phyloP scores from a whole-genome alignment of 2,113 vertebrate genomes.

The Podiceps cristatus region DNA sequence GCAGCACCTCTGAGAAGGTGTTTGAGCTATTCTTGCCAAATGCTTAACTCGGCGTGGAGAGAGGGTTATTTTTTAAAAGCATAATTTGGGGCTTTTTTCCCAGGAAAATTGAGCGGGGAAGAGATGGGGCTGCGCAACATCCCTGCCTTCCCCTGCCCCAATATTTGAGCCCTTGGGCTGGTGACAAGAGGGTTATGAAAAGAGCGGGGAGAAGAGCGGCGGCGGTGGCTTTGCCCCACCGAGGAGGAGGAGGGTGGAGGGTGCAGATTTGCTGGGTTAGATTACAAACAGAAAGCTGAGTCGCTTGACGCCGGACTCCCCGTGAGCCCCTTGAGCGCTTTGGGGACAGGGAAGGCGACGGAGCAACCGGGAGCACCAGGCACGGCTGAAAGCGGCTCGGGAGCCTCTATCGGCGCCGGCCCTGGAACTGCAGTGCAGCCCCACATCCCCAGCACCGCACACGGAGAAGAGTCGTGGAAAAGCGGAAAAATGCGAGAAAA shows the following conservation, averaged over 20 bases:
- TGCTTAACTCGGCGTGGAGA: fast-evolving
- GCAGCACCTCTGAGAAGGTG: neutral
- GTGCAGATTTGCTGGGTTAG: too few species aligned
- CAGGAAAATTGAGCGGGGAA: neutral
- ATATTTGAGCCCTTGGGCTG: neutral
- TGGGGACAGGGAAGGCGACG: neutral
- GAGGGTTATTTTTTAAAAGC: neutral
- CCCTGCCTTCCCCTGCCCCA: neutral
- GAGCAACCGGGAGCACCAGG: neutral
- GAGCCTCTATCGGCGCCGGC: neutral
- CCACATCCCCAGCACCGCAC: fast-evolving
- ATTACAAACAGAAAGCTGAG: too few species aligned
- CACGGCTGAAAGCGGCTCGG: neutral
- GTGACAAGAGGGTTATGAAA: fast-evolving
- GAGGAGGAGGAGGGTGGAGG: neutral
- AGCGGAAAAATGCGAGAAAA: fast-evolving
- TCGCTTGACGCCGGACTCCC: fast-evolving
- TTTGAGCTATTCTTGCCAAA: neutral
- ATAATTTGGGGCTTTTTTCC: neutral
- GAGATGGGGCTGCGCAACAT: neutral
- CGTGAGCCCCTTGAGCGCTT: fast-evolving
- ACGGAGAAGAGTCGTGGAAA: neutral
- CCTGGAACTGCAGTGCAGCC: neutral
- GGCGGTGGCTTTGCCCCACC: neutral
- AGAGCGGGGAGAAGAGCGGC: neutral